phyloP scores from a whole-genome alignment of 2,797 vertebrate species.

The Calcarius lapponicus region DNA sequence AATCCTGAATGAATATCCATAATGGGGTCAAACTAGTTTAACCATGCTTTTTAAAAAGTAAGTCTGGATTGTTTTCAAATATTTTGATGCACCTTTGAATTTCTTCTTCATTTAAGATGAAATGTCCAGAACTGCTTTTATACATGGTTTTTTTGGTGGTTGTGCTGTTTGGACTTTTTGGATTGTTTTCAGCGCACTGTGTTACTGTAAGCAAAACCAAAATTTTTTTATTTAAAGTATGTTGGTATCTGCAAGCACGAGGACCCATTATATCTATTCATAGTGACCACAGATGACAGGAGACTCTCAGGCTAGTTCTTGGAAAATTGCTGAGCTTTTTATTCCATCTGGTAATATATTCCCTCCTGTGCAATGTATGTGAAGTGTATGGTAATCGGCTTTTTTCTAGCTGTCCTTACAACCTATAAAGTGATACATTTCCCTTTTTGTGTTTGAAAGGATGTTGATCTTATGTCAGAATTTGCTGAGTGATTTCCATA shows the following conservation, averaged over 20 bases:
- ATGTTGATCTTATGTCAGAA: neutral
- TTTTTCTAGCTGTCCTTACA: neutral
- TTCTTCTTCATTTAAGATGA: neutral
- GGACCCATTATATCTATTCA: neutral
- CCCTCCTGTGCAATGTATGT: neutral
- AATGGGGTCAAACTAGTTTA: neutral
- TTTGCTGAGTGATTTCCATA: neutral
- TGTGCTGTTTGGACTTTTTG: neutral
- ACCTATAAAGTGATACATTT: neutral
- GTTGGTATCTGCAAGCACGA: neutral
- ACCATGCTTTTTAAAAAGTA: neutral
- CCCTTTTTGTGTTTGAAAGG: neutral
- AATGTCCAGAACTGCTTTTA: neutral
- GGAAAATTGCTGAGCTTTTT: neutral
- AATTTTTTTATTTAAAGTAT: neutral
- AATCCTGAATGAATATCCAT: neutral
- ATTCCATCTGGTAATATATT: neutral
- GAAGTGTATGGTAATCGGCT: neutral
- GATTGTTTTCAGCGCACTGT: neutral
- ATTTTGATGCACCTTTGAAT: neutral
- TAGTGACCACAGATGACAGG: neutral
- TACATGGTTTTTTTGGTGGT: rapidly evolving
- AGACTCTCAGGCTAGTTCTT: neutral
- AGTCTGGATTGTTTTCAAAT: neutral
- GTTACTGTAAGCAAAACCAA: neutral